These are phyloP conservation scores for Oncorhynchus gorbuscha DNA, from an alignment of 2,113 vertebrate species.

Conservation along the genomic window DNA sequence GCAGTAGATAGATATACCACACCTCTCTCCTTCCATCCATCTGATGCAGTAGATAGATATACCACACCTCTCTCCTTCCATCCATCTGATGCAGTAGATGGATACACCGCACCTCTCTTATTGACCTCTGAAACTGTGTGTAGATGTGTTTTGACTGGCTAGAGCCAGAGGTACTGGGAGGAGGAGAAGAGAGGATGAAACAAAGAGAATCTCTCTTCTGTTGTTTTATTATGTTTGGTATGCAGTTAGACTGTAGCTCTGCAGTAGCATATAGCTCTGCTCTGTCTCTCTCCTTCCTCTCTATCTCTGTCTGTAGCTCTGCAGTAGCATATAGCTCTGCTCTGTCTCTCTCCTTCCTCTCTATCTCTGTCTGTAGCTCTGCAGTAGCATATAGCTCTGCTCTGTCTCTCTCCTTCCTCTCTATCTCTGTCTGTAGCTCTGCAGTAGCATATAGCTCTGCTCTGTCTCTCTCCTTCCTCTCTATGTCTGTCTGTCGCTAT, in stretches of 20 bases:
- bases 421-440: slow-evolving; percentile 42
- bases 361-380: slow-evolving; percentile 42
- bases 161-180: slow-evolving; percentile 21
- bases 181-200: neutral
- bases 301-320: slow-evolving; percentile 16
- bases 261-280: slow-evolving; percentile 16
- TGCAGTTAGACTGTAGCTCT: slow-evolving; percentile 33
- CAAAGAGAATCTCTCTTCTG: neutral
- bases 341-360: neutral
- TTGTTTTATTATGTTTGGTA: neutral
- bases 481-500: too few species aligned
- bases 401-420: neutral
- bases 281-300: neutral
- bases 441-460: slow-evolving; percentile 16
- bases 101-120: too few species aligned
- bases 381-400: slow-evolving; percentile 16
- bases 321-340: slow-evolving; percentile 16
- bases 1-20: too few species aligned
- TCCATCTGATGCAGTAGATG: too few species aligned
- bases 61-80: too few species aligned
- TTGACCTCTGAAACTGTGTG: neutral
- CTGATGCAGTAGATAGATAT: too few species aligned
- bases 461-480: neutral
- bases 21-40: too few species aligned
- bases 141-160: slow-evolving; percentile 32